phyloP scores from a whole-genome alignment of 35 echinoderm and acorn worm species.

The Hemicentrotus pulcherrimus region DNA sequence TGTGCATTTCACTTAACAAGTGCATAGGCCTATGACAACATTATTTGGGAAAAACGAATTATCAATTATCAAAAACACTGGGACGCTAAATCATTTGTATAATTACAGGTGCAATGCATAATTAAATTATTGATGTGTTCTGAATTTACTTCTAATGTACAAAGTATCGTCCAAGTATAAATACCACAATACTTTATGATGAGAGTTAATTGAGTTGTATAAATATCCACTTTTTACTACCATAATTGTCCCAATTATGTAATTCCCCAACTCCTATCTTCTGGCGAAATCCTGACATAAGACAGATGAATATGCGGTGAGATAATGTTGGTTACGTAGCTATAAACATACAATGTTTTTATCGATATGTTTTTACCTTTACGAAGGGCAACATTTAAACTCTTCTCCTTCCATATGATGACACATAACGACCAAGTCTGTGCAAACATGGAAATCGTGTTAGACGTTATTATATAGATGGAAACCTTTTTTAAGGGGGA shows the following conservation, averaged over 20 bases:
- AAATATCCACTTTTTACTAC: not conserved
- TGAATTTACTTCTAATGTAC: too few relatives aligned
- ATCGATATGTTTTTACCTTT: not conserved
- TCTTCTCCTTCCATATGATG: too few relatives aligned
- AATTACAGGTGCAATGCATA: too few relatives aligned
- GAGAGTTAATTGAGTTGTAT: not conserved
- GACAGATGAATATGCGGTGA: not conserved
- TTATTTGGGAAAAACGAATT: too few relatives aligned
- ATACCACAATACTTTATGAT: too few relatives aligned
- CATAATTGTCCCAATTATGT: not conserved
- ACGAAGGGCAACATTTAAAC: too few relatives aligned
- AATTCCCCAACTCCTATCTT: not conserved
- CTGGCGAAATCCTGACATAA: not conserved
- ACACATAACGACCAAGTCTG: not conserved
- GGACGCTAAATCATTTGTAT: too few relatives aligned
- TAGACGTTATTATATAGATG: not conserved
- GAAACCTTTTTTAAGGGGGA: not conserved
- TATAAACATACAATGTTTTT: not conserved
- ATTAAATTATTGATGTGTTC: too few relatives aligned
- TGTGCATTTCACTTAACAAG: too few relatives aligned
- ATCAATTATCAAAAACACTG: too few relatives aligned
- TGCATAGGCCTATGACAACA: too few relatives aligned
- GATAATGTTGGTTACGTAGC: not conserved
- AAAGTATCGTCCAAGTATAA: too few relatives aligned
- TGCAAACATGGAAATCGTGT: not conserved